Evolutionary conservation across 2,888 invertebrate species (phyloP).

Genomic region (Sialis fuliginosa): DNA sequence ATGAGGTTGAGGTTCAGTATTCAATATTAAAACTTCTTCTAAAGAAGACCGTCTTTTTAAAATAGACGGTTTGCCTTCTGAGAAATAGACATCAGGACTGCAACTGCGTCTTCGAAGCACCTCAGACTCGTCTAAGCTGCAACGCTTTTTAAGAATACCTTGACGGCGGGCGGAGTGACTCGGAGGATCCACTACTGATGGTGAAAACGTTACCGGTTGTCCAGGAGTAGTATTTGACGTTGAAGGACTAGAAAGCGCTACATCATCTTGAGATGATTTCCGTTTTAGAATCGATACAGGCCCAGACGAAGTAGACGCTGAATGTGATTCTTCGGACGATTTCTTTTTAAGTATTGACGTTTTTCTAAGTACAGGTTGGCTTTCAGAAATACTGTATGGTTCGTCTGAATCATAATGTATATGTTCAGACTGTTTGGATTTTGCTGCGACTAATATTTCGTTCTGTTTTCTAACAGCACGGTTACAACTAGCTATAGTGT

Average conservation of each 20-base stretch:
- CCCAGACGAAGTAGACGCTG: constrained; percentile 13
- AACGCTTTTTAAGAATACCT: constrained; percentile 68
- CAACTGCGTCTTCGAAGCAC: constrained; percentile 48
- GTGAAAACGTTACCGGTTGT: constrained; percentile 66
- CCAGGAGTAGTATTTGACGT: constrained; percentile 24
- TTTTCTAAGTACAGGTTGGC: constrained; percentile 7
- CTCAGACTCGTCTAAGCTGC: constrained; percentile 65
- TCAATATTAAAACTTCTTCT: constrained; percentile 45
- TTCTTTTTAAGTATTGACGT: constrained; percentile 52
- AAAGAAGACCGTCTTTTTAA: constrained; percentile 51
- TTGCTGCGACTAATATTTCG: neutral
- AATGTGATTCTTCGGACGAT: constrained; percentile 19
- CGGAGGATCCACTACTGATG: constrained; percentile 50
- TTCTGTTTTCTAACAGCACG: neutral
- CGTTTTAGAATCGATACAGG: constrained; percentile 40
- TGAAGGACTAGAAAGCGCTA: constrained; percentile 11
- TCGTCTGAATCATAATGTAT: neutral
- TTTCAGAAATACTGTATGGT: constrained; percentile 4
- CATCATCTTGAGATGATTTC: constrained; percentile 30
- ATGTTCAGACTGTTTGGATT: neutral
- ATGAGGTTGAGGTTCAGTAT: constrained; percentile 45
- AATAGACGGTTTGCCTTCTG: constrained; percentile 40
- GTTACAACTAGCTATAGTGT: neutral
- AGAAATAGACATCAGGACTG: constrained; percentile 46
- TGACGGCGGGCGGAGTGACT: constrained; percentile 43